Evolutionary conservation across 2,113 vertebrate genomes (phyloP).

Genomic region (Ginglymostoma cirratum): DNA sequence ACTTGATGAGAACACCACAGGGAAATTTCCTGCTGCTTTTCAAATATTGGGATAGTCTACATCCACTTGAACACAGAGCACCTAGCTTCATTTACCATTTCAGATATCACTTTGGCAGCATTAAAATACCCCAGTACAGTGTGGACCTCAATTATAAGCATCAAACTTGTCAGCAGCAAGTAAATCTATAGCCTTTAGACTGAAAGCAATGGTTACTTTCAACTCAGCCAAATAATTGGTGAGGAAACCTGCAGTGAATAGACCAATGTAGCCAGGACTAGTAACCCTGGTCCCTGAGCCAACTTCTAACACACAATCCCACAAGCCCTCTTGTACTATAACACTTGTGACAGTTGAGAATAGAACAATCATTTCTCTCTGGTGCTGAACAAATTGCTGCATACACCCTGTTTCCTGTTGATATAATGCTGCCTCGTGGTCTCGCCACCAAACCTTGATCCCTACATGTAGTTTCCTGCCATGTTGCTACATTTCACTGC

Average conservation of each 20-base stretch:
- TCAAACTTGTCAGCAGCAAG: background rate
- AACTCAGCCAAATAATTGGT: background rate
- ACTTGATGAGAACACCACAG: background rate
- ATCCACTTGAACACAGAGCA: background rate
- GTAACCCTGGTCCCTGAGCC: background rate
- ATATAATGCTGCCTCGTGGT: background rate
- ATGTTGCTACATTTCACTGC: background rate
- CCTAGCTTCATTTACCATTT: too few relatives aligned
- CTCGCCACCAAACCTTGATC: background rate
- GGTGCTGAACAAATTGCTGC: background rate
- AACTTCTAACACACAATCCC: background rate
- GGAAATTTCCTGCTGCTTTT: background rate
- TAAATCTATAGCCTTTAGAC: background rate
- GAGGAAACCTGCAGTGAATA: background rate
- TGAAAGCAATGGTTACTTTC: background rate
- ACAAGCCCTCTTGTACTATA: background rate
- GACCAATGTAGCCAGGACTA: background rate
- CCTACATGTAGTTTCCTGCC: background rate
- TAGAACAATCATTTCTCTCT: background rate
- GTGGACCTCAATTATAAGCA: background rate
- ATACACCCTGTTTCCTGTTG: constrained; percentile 5
- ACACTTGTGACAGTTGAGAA: background rate
- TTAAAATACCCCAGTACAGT: background rate
- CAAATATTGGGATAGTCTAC: background rate
- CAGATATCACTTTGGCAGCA: background rate